A percentile compares a stretch with the other conserved stretches of the same genome.
Evolutionary conservation across 2,113 vertebrate genomes (phyloP).

Genomic region (Microtus richardsoni): DNA sequence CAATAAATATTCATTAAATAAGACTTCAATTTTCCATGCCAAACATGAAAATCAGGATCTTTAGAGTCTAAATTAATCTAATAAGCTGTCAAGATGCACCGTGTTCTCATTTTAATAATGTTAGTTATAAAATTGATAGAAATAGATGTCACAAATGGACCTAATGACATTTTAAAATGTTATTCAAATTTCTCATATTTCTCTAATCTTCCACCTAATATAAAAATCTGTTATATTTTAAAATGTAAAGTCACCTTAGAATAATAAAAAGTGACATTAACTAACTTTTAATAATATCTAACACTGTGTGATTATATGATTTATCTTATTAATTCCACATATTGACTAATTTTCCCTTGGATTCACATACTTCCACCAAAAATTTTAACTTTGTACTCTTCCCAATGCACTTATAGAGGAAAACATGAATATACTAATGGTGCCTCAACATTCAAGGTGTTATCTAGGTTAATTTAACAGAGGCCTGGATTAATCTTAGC

Average conservation of each 20-base stretch:
- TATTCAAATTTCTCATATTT: constrained; percentile 35
- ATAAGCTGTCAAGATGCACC: constrained; percentile 12
- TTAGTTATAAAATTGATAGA: not conserved
- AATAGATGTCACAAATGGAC: not conserved
- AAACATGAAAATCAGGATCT: constrained; percentile 36
- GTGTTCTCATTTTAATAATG: constrained; percentile 52
- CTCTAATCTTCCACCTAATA: constrained; percentile 3
- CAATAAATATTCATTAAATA: constrained; percentile 56
- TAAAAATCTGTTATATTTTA: constrained; percentile 22
- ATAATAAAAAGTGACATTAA: constrained; percentile 42
- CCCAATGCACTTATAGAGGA: constrained; percentile 2
- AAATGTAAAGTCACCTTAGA: constrained; percentile 25
- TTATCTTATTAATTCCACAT: constrained; percentile 19
- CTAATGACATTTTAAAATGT: not conserved
- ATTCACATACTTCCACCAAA: constrained; percentile 19
- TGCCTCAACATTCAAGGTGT: not conserved
- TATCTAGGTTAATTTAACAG: constrained; percentile 35
- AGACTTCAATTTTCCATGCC: not conserved
- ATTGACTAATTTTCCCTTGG: constrained; percentile 24
- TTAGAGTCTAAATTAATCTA: constrained; percentile 43
- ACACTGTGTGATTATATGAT: not conserved
- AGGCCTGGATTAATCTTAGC: constrained; percentile 18
- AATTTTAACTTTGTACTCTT: not conserved
- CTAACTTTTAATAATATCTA: constrained; percentile 37
- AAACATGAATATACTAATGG: not conserved